Evolutionary conservation across 2,888 invertebrate genomes (phyloP).

Genomic region (Xylota segnis): DNA sequence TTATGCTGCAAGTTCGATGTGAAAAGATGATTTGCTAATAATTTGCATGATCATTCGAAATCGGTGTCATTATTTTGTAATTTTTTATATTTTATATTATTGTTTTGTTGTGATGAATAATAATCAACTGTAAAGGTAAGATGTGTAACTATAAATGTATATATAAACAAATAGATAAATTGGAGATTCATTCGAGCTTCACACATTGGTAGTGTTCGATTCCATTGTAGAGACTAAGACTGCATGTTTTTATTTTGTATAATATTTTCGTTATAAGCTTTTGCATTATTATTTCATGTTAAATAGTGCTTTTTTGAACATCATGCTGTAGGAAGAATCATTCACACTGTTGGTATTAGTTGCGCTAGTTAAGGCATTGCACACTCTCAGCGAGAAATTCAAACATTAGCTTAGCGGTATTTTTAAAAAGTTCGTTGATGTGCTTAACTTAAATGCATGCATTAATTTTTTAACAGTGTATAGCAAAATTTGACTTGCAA

Average conservation of each 20-base stretch:
- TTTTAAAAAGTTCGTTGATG: not conserved
- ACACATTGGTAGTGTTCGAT: slow-evolving; percentile 21
- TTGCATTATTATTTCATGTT: not conserved
- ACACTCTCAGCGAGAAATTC: not conserved
- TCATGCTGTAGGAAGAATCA: not conserved
- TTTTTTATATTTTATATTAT: slow-evolving; percentile 58
- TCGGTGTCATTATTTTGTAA: slow-evolving; percentile 63
- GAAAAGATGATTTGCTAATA: slow-evolving; percentile 76
- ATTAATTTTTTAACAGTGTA: too few species aligned
- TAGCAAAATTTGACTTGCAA: too few species aligned
- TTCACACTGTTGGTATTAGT: not conserved
- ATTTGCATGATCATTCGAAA: slow-evolving; percentile 72
- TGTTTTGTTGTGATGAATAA: slow-evolving; percentile 57
- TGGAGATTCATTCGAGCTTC: slow-evolving; percentile 1
- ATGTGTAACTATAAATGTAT: slow-evolving; percentile 53
- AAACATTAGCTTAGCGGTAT: not conserved
- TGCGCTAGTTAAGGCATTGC: not conserved
- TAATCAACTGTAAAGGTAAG: slow-evolving; percentile 72
- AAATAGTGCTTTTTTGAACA: not conserved
- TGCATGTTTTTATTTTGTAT: slow-evolving; percentile 23
- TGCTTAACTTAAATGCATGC: not conserved
- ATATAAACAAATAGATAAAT: slow-evolving; percentile 21
- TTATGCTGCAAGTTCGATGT: slow-evolving; percentile 77
- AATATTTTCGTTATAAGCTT: not conserved
- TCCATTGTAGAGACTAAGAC: slow-evolving; percentile 27